These are phyloP conservation scores for Stegodyphus mimosarum DNA, from an alignment of 1,140 invertebrate genomes.

Conservation along the genomic window DNA sequence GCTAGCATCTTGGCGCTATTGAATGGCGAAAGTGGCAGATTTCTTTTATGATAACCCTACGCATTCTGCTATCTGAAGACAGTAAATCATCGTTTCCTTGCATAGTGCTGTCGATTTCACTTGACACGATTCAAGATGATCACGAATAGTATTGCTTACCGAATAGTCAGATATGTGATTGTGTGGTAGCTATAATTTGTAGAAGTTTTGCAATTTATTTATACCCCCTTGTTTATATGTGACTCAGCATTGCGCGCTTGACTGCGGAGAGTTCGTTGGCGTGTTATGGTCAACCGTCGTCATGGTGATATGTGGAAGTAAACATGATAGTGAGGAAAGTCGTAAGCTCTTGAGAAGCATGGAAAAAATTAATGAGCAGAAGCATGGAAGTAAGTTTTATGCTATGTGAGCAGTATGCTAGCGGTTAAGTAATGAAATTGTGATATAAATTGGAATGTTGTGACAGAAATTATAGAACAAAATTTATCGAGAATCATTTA, in stretches of 20 bases:
- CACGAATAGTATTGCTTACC: background rate
- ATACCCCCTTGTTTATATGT: slow-evolving; percentile 4
- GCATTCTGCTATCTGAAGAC: background rate
- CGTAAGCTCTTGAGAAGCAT: slow-evolving; percentile 55
- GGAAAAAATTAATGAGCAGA: slow-evolving; percentile 58
- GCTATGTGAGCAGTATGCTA: background rate
- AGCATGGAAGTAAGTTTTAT: slow-evolving; percentile 58
- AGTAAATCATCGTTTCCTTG: background rate
- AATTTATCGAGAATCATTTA: no score
- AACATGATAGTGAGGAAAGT: slow-evolving; percentile 40
- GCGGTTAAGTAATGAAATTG: background rate
- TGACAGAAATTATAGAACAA: no score
- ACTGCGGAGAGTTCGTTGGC: background rate
- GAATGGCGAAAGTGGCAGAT: background rate
- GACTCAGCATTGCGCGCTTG: slow-evolving; percentile 11
- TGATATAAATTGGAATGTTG: background rate
- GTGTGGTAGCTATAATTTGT: background rate
- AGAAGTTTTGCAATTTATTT: background rate
- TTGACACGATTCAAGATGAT: background rate
- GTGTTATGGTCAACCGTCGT: slow-evolving; percentile 45
- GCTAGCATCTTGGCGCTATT: no score
- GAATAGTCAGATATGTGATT: background rate
- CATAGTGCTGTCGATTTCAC: background rate
- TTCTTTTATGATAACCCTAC: background rate
- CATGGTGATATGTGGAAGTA: slow-evolving; percentile 62